Base-by-base conservation (phyloP, 1,140 invertebrate genomes). In the Pollicipes pollicipes region DNA sequence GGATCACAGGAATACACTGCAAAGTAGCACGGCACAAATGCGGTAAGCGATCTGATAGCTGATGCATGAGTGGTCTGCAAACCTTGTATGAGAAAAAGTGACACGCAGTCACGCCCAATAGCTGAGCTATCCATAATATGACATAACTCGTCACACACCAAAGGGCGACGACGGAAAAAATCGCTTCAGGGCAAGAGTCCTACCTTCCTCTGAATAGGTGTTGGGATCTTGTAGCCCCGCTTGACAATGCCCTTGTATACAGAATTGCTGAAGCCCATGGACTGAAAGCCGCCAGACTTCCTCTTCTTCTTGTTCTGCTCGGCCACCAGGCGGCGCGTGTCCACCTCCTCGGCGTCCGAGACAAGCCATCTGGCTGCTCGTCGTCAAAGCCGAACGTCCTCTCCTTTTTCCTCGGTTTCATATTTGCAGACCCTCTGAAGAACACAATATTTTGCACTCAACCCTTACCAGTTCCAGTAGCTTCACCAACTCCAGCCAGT, bases 121-220 rank as follows among this genome's bases (percentile, higher is more conserved):
- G n/a, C n/a, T n/a, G n/a, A n/a, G n/a, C n/a, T n/a, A n/a, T n/a
- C n/a, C n/a, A n/a, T n/a, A n/a, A n/a, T n/a, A n/a, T n/a, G n/a
- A n/a, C n/a, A n/a, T n/a, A n/a, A n/a, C n/a, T n/a, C n/a, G n/a
- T n/a, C n/a, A n/a, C n/a, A n/a, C n/a, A n/a, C n/a, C n/a, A n/a
- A n/a, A n/a, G n/a, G n/a, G n/a, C n/a, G n/a, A n/a, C n/a, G n/a
- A n/a, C n/a, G n/a, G n/a, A n/a, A n/a, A n/a, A n/a, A n/a, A n/a
- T n/a, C n/a, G n/a, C n/a, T n/a, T n/a, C n/a, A n/a, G n/a, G n/a
- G n/a, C n/a, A n/a, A n/a, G n/a, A n/a, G n/a, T n/a, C n/a, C 77
- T 83, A 95, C 93, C 84, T 99, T 99, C 79, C 96, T 85, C 79
- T 99, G 97, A 79, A 99, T 99, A 0, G 97, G 97, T 66, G 97